phyloP scores from a whole-genome alignment of 2,888 invertebrate species.

The Drosophila anomelani region DNA sequence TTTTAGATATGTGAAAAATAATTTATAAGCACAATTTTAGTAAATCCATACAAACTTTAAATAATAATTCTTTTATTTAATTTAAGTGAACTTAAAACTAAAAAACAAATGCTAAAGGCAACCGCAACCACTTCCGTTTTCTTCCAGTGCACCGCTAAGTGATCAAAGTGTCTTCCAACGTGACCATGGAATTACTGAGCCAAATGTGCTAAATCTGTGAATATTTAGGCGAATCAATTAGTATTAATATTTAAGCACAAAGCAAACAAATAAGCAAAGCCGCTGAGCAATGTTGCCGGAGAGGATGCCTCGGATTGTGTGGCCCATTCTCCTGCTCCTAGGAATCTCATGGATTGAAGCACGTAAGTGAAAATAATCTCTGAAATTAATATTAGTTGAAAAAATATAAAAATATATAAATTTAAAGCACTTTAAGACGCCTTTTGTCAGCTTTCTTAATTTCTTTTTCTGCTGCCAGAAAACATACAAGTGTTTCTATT shows the following conservation, averaged over 20 bases:
- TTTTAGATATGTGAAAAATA: no score
- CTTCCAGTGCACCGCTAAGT: constrained; percentile 54
- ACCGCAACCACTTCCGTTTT: constrained; percentile 7
- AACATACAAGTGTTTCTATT: constrained; percentile 4
- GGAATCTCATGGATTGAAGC: constrained; percentile 26
- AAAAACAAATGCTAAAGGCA: not conserved
- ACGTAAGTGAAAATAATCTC: constrained; percentile 27
- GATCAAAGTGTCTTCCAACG: constrained; percentile 25
- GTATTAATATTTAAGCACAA: constrained; percentile 13
- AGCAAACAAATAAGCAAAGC: constrained; percentile 7
- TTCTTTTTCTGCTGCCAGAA: no score
- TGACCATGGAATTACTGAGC: constrained; percentile 33
- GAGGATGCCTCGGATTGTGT: constrained; percentile 7
- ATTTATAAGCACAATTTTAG: no score
- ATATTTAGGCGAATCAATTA: constrained; percentile 29
- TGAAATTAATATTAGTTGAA: not conserved
- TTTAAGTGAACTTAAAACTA: not conserved
- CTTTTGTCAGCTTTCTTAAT: constrained; percentile 23
- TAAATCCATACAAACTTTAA: no score
- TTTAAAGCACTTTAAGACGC: not conserved
- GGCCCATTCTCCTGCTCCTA: not conserved
- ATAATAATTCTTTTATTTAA: not conserved
- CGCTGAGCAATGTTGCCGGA: not conserved
- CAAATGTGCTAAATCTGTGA: constrained; percentile 36
- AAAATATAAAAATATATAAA: not conserved